Evolutionary conservation across 2,888 invertebrate species (phyloP), one percentile per base, ranked within the genome.

Genomic region (Seira ritae): DNA sequence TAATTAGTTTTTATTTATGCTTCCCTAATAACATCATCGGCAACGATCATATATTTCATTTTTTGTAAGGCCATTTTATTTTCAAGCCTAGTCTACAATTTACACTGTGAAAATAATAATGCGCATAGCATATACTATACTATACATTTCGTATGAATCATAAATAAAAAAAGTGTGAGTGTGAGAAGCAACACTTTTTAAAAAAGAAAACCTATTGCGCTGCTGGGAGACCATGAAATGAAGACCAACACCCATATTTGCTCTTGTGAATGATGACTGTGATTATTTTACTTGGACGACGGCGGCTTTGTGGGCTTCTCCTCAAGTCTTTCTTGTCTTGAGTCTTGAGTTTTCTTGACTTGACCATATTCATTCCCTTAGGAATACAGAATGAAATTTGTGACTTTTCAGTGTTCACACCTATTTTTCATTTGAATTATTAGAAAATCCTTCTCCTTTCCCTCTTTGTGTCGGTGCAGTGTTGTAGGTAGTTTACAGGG

Each of bases 1-100:
- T 17, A 55, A 31, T 23, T 62, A 55, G 15, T 55, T 55, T 17
- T 55, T n/a, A n/a, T 46, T 74, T 42, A 74, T 46, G 67, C 50
- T 46, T 67, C 22, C 74, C 65, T 74, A 74, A 74, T 74, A 74
- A 74, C 74, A 66, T 46, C 42, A 66, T 74, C 66, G 31, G 50
- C 68, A 37, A 37, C 42, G 19, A 31, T 67, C 55, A 55, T 55
- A 55, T 55, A 4, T 31, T 31, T 55, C 55, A 55, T 55, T 55
- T 55, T 55, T 55, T 55, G 3, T 31, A 31, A 55, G 17, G 55
- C 55, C 55, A 55, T 55, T 55, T 55, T 17, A 3, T 12, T 31
- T 3, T 3, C 6, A 55, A n/a, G 55, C 15, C 42, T 42, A 6
- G 12, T 42, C 42, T 42, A 8, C 42, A 6, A 42, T 42, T 42